phyloP scores from a whole-genome alignment of 2,797 vertebrate genomes.

The Rousettus madagascariensis region DNA sequence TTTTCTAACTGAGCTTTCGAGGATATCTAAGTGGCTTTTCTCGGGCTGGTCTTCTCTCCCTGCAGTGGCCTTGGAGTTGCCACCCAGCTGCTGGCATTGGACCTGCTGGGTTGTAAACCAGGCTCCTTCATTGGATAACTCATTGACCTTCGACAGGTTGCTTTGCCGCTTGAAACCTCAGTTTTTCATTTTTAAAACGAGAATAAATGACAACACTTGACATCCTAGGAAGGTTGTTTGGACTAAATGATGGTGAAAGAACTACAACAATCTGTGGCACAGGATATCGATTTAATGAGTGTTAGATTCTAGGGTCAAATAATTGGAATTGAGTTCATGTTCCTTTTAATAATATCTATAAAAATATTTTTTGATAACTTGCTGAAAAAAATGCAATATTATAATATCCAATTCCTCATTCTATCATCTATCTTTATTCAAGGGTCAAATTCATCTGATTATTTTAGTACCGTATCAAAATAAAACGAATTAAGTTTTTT shows the following conservation, averaged over 20 bases:
- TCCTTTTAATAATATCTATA: not conserved
- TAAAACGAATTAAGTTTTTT: not conserved
- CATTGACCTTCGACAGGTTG: not conserved
- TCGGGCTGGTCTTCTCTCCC: not conserved
- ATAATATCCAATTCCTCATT: not conserved
- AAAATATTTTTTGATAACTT: not conserved
- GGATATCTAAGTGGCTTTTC: not conserved
- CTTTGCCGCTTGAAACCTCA: not conserved
- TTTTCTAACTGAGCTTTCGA: not conserved
- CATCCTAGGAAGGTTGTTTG: not conserved
- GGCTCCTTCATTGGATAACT: not conserved
- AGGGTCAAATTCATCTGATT: not conserved
- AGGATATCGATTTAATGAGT: not conserved
- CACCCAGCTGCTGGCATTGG: rapidly evolving
- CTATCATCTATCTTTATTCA: not conserved
- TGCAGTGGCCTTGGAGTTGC: too few species aligned
- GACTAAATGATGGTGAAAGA: not conserved
- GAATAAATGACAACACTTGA: not conserved
- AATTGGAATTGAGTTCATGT: not conserved
- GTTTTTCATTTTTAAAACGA: not conserved
- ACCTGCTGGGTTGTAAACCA: not conserved
- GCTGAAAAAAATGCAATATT: not conserved
- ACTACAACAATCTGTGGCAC: not conserved
- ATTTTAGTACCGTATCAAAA: not conserved
- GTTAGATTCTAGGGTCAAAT: not conserved